A percentile compares a stretch with the other conserved stretches of the same genome.
These are phyloP conservation scores for Phengaris arion DNA, from an alignment of 2,888 invertebrate genomes.

Conservation along the genomic window DNA sequence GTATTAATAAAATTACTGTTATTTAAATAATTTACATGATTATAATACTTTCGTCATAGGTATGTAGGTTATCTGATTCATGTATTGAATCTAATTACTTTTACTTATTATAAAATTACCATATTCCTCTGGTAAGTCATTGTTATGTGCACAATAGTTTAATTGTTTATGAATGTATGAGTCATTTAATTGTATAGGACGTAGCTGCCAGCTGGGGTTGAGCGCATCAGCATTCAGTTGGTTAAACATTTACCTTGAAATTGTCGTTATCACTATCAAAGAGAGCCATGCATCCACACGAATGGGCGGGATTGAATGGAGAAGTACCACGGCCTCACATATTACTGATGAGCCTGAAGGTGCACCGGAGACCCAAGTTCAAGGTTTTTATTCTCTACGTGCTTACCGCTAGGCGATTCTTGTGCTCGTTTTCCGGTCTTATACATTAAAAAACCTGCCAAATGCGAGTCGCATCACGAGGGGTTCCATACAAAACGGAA, in stretches of 20 bases:
- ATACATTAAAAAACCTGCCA: too few relatives aligned
- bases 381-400: too few relatives aligned
- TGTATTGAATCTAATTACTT: not conserved
- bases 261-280: not conserved
- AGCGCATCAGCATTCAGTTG: not conserved
- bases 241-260: not conserved
- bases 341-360: too few relatives aligned
- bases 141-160: constrained; percentile 14
- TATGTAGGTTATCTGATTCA: constrained; percentile 2
- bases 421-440: too few relatives aligned
- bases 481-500: too few relatives aligned
- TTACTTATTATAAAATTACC: constrained; percentile 15
- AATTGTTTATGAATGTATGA: not conserved
- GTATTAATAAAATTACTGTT: not conserved
- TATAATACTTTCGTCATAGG: constrained; percentile 1
- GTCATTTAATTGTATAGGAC: not conserved
- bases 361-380: too few relatives aligned
- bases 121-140: not conserved
- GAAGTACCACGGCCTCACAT: too few relatives aligned
- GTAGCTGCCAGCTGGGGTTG: not conserved
- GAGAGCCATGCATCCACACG: too few relatives aligned
- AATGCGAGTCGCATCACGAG: too few relatives aligned
- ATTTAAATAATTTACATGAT: not conserved
- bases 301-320: too few relatives aligned
- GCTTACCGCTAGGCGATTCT: too few relatives aligned